Evolutionary conservation across 2,113 vertebrate genomes (phyloP).

Genomic region (Rhegmatorhina hoffmannsi): DNA sequence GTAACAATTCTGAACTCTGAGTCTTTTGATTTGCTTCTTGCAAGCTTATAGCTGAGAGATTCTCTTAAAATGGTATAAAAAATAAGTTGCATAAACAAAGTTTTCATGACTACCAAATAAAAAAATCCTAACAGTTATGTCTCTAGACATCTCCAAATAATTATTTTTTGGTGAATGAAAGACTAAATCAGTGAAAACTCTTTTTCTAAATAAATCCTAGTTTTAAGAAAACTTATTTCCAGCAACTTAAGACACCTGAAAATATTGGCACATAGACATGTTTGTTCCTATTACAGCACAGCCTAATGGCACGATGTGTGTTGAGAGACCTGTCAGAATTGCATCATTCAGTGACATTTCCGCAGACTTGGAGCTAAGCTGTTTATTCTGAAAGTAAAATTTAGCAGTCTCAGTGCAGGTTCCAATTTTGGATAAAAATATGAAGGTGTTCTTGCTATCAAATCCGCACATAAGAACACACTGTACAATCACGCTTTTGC

Average conservation of each 20-base stretch:
- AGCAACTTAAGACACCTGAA: not conserved
- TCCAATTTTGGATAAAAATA: not conserved
- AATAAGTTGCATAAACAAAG: not conserved
- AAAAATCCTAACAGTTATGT: not conserved
- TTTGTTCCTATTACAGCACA: not conserved
- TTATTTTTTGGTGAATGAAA: not conserved
- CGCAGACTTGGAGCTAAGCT: not conserved
- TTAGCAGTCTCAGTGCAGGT: not conserved
- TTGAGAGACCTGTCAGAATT: not conserved
- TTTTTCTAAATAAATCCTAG: not conserved
- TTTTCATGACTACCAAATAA: not conserved
- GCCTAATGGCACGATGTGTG: fast-evolving
- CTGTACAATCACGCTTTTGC: not conserved
- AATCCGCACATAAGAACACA: not conserved
- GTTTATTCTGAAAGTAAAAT: slow-evolving; percentile 20
- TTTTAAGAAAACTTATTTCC: not conserved
- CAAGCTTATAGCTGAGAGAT: not conserved
- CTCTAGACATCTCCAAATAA: not conserved
- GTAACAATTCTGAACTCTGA: not conserved
- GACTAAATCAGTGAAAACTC: not conserved
- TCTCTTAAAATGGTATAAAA: not conserved
- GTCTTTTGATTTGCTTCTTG: not conserved
- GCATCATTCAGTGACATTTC: not conserved
- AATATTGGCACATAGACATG: not conserved
- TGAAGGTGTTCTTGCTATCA: not conserved